Conservation (phyloP, 2,113 vertebrate species). For the Brachionichthys hirsutus region DNA sequence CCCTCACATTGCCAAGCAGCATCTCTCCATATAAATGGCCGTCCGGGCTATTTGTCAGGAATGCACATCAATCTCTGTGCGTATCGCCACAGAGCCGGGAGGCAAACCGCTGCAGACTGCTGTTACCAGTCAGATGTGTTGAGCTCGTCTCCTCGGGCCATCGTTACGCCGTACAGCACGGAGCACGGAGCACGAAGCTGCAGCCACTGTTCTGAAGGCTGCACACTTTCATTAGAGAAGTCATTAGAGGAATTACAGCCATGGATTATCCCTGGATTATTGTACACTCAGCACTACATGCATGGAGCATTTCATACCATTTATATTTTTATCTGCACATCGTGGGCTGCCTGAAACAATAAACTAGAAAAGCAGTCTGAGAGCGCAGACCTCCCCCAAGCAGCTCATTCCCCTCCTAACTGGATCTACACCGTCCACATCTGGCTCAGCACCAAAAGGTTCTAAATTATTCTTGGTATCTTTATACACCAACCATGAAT, state of each 20-base stretch:
- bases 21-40: constrained; percentile 67
- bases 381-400: no score
- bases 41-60: constrained; percentile 64
- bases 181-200: constrained; percentile 33
- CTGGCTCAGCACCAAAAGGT: no score
- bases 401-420: no score
- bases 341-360: no score
- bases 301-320: no score
- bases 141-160: constrained; percentile 68
- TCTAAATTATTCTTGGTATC: no score
- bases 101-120: constrained; percentile 60
- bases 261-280: constrained; percentile 58
- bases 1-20: constrained; percentile 64
- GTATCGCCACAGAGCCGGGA: constrained; percentile 62
- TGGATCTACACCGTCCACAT: no score
- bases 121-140: constrained; percentile 62
- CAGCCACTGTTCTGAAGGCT: constrained; percentile 62
- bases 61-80: constrained; percentile 68
- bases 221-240: constrained; percentile 73
- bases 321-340: no score
- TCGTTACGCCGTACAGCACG: constrained; percentile 41
- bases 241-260: constrained; percentile 70
- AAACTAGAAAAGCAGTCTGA: no score
- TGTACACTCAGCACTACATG: no score
- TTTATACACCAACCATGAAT: no score